Conservation (phyloP, 2,797 vertebrate species). For the Oceanodroma leucorhoa region DNA sequence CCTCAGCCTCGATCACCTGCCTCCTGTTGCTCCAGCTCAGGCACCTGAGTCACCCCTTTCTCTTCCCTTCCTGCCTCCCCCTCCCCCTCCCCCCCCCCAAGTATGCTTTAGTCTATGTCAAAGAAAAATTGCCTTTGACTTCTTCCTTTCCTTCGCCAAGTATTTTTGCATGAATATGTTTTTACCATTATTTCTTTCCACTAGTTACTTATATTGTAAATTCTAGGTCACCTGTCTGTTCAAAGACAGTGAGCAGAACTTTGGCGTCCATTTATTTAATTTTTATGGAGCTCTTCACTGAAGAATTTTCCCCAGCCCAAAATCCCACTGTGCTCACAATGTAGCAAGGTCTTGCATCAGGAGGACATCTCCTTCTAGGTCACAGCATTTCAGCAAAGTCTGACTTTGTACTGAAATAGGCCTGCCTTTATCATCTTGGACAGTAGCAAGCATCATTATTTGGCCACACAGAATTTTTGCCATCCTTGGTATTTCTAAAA, state of each 20-base stretch:
- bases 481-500: background rate
- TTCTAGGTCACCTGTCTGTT: background rate
- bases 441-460: background rate
- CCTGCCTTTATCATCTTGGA: background rate
- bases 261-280: background rate
- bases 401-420: background rate
- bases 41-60: background rate
- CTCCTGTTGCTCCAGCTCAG: background rate
- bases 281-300: background rate
- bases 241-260: background rate
- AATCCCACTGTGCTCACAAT: background rate
- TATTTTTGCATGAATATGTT: background rate
- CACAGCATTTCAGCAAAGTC: background rate
- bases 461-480: background rate
- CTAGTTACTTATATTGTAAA: background rate
- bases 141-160: background rate
- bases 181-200: background rate
- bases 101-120: background rate
- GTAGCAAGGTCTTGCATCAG: background rate
- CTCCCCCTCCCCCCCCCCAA: accelerated
- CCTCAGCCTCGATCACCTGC: background rate
- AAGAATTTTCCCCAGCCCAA: background rate
- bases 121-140: background rate
- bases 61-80: too few species aligned
- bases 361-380: background rate